phyloP scores from a whole-genome alignment of 2,888 invertebrate genomes.

The Suillia variegata region DNA sequence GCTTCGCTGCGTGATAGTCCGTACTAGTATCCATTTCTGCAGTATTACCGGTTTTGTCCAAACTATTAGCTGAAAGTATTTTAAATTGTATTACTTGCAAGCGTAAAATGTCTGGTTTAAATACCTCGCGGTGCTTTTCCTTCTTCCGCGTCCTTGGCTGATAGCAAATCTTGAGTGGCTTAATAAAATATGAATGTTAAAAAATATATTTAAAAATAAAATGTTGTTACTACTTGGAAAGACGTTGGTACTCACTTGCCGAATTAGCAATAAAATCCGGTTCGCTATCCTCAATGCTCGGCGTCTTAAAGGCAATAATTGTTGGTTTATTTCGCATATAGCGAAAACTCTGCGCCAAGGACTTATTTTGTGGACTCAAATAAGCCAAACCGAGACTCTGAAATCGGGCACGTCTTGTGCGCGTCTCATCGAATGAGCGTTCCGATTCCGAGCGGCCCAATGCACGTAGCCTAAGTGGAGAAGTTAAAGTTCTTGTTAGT shows the following conservation, averaged over 20 bases:
- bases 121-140: constrained; percentile 62
- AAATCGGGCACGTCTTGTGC: constrained; percentile 68
- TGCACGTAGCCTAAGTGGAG: constrained; percentile 39
- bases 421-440: constrained; percentile 73
- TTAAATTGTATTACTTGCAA: neutral
- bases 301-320: constrained; percentile 85
- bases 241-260: constrained; percentile 61
- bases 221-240: neutral
- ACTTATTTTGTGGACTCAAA: constrained; percentile 77
- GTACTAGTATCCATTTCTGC: neutral
- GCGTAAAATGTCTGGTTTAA: neutral
- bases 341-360: constrained; percentile 83
- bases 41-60: constrained; percentile 26
- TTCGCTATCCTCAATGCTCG: constrained; percentile 75
- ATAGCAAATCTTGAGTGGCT: constrained; percentile 37
- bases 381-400: constrained; percentile 72
- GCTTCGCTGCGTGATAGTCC: constrained; percentile 78
- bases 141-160: constrained; percentile 67
- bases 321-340: constrained; percentile 90
- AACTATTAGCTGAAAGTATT: neutral
- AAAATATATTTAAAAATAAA: neutral
- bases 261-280: constrained; percentile 65
- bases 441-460: constrained; percentile 77
- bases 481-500: neutral
- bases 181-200: constrained; percentile 14